A percentile compares a stretch with the other conserved stretches of the same genome.
These are phyloP conservation scores for Bungarus multicinctus DNA, from an alignment of 2,113 vertebrate genomes.

Conservation along the genomic window DNA sequence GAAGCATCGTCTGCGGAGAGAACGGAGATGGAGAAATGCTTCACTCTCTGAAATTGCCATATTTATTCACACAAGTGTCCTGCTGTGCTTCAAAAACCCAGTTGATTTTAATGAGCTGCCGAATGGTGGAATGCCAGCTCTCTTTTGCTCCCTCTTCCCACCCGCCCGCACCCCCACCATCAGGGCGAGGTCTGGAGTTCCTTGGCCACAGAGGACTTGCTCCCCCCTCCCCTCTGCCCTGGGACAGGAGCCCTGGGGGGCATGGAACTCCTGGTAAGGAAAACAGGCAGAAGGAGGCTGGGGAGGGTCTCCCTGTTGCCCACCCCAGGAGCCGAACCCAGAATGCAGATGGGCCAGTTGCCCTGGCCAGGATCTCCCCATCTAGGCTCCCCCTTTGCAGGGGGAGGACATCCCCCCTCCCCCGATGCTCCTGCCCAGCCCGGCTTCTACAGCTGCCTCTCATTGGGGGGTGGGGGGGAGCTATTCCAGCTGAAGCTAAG, in stretches of 20 bases:
- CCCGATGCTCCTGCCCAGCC: background rate
- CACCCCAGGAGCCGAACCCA: background rate
- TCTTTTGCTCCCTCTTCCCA: slow-evolving; percentile 22
- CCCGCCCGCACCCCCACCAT: background rate
- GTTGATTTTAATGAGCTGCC: slow-evolving; percentile 74
- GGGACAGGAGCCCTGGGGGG: slow-evolving; percentile 13
- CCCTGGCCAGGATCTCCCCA: background rate
- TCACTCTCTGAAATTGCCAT: slow-evolving; percentile 70
- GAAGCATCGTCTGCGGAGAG: slow-evolving; percentile 65
- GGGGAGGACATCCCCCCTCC: background rate
- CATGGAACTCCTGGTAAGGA: background rate
- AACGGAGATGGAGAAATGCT: slow-evolving; percentile 72
- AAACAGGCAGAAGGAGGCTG: background rate
- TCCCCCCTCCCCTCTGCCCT: background rate
- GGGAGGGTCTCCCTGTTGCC: background rate
- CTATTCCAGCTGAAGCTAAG: background rate
- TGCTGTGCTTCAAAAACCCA: slow-evolving; percentile 71
- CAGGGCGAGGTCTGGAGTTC: slow-evolving; percentile 45
- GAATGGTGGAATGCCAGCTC: slow-evolving; percentile 60
- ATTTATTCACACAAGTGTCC: slow-evolving; percentile 74
- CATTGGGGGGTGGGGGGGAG: background rate
- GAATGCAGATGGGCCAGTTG: background rate
- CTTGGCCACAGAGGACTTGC: slow-evolving; percentile 32
- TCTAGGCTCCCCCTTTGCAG: background rate
- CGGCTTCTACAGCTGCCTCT: background rate